These are phyloP conservation scores for Dryobotodes eremita DNA, from an alignment of 2,888 invertebrate genomes.

Conservation along the genomic window DNA sequence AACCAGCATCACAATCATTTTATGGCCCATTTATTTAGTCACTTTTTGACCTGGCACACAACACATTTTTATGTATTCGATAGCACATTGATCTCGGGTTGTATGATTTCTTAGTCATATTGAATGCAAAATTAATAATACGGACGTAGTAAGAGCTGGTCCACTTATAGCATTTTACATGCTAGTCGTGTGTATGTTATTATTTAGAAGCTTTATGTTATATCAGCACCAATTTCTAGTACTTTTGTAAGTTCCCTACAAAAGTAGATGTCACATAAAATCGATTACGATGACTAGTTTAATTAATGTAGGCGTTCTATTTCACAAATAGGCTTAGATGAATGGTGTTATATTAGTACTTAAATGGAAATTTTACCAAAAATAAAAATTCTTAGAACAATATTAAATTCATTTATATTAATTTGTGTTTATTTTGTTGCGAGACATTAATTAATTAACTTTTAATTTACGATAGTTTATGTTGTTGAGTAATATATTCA, in stretches of 20 bases:
- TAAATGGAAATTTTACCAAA: conserved; percentile 87
- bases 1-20: conserved; percentile 43
- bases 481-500: conserved; percentile 85
- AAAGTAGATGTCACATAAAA: conserved; percentile 65
- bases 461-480: conserved; percentile 76
- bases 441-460: conserved; percentile 70
- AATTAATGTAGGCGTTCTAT: conserved; percentile 73
- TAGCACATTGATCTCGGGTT: conserved; percentile 33
- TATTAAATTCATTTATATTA: conserved; percentile 81
- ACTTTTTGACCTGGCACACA: conserved; percentile 8
- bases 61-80: conserved; percentile 23
- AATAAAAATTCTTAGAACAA: conserved; percentile 84
- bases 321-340: conserved; percentile 83
- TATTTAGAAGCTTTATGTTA: conserved; percentile 70
- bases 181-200: conserved; percentile 84
- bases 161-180: conserved; percentile 81
- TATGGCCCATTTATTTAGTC: conserved; percentile 17
- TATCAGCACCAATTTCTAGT: conserved; percentile 67
- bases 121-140: conserved; percentile 34
- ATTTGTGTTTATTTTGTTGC: conserved; percentile 80
- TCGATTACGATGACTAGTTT: conserved; percentile 56
- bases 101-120: conserved; percentile 45
- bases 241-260: conserved; percentile 66
- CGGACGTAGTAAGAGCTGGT: conserved; percentile 57
- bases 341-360: conserved; percentile 86